These are phyloP conservation scores for Phymanthus crucifer DNA, from an alignment of 92 coral and sea anemone genomes.

Conservation along the genomic window DNA sequence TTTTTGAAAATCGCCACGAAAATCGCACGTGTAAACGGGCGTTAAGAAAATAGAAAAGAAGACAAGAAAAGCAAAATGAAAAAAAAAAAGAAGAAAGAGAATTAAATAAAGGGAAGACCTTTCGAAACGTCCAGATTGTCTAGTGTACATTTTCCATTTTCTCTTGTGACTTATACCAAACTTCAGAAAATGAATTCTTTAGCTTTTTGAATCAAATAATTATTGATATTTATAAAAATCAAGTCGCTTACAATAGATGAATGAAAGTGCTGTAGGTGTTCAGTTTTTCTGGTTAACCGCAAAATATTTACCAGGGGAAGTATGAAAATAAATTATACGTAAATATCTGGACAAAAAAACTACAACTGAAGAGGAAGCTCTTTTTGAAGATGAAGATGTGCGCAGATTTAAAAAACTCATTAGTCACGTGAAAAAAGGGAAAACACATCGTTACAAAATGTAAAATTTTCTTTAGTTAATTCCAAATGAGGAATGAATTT, in stretches of 20 bases:
- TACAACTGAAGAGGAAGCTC: neutral
- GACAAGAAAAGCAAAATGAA: neutral
- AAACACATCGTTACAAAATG: neutral
- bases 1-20: too few species aligned
- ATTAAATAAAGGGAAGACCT: neutral
- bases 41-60: neutral
- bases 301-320: neutral
- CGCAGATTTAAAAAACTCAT: neutral
- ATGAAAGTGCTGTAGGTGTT: too few species aligned
- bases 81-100: neutral
- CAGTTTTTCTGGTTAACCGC: neutral
- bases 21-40: too few species aligned
- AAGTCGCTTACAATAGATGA: too few species aligned
- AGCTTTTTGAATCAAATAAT: too few species aligned
- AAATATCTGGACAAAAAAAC: neutral
- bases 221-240: too few species aligned
- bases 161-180: too few species aligned
- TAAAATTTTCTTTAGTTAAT: too few species aligned
- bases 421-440: neutral
- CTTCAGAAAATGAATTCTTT: too few species aligned
- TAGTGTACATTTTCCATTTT: too few species aligned
- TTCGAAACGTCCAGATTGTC: neutral
- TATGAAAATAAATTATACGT: neutral
- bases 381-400: neutral
- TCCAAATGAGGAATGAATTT: too few species aligned